Percentiles rank a stretch among this genome's conserved stretches.
These are phyloP conservation scores for Macrotis lagotis DNA, from an alignment of 2,113 vertebrate genomes.

Conservation along the genomic window DNA sequence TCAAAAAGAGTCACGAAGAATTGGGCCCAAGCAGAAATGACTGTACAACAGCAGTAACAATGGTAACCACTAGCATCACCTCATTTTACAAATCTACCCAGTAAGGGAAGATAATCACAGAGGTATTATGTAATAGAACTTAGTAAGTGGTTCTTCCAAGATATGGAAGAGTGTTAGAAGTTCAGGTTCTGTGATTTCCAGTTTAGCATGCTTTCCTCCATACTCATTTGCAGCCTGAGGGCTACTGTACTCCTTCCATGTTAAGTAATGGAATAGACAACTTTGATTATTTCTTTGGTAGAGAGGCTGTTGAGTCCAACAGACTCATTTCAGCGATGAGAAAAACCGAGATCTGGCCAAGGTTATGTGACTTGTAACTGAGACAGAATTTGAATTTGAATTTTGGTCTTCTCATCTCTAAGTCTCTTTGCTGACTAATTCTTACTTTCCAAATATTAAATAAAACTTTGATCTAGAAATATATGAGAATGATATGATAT, in stretches of 20 bases:
- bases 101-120: not conserved
- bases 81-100: not conserved
- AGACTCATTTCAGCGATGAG: not conserved
- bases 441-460: slow-evolving; percentile 52
- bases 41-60: not conserved
- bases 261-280: slow-evolving; percentile 29
- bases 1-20: not conserved
- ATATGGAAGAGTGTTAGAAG: not conserved
- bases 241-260: not conserved
- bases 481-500: no score
- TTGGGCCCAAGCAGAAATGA: not conserved
- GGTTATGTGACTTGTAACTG: not conserved
- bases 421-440: not conserved
- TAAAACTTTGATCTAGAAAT: no score
- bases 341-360: not conserved
- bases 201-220: not conserved
- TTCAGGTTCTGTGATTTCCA: not conserved
- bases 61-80: not conserved
- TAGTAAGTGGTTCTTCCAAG: not conserved
- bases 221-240: not conserved
- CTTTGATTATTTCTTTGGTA: not conserved
- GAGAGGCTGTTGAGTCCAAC: not conserved
- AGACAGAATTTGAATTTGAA: not conserved
- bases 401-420: not conserved
- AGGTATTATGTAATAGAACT: not conserved